Conservation (phyloP, 2,113 vertebrate species). For the Nansenia antarctica region DNA sequence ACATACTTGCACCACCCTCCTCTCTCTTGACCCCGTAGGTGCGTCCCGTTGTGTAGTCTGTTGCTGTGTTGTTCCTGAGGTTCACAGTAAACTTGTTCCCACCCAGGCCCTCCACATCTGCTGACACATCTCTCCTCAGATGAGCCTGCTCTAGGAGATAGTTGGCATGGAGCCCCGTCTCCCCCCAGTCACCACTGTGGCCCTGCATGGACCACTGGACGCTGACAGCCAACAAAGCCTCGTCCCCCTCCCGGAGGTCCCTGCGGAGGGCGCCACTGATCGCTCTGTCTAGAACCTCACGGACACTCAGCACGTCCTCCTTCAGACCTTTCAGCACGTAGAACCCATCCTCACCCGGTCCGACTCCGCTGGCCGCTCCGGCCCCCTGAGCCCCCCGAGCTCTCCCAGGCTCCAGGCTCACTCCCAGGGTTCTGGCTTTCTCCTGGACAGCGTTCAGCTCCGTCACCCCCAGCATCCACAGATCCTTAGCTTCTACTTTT, state of each 20-base stretch:
- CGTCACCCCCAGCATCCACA: constrained; percentile 32
- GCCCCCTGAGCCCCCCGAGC: not conserved
- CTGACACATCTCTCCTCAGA: not conserved
- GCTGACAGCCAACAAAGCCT: constrained; percentile 27
- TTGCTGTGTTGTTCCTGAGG: constrained; percentile 26
- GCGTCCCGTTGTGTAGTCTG: constrained; percentile 4
- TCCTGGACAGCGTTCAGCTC: constrained; percentile 47
- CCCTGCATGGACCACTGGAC: constrained; percentile 53
- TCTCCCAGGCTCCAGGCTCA: constrained; percentile 41
- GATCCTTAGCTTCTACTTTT: constrained; percentile 16
- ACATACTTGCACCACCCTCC: not conserved
- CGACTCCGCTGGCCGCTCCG: not conserved
- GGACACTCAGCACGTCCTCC: constrained; percentile 53
- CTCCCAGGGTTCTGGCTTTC: constrained; percentile 29
- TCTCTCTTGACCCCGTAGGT: constrained; percentile 40
- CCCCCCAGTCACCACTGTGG: constrained; percentile 18
- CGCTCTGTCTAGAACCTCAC: constrained; percentile 23
- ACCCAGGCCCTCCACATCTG: not conserved
- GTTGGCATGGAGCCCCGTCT: constrained; percentile 43
- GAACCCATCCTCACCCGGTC: not conserved
- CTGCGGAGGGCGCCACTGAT: constrained; percentile 13
- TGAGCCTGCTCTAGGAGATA: constrained; percentile 45
- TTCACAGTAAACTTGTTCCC: constrained; percentile 16
- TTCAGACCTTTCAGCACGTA: constrained; percentile 52
- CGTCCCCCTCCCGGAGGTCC: constrained; percentile 19